Percentiles rank a stretch among this genome's conserved stretches.
Conservation (phyloP, 2,888 invertebrate species). For the Agrotis puta region DNA sequence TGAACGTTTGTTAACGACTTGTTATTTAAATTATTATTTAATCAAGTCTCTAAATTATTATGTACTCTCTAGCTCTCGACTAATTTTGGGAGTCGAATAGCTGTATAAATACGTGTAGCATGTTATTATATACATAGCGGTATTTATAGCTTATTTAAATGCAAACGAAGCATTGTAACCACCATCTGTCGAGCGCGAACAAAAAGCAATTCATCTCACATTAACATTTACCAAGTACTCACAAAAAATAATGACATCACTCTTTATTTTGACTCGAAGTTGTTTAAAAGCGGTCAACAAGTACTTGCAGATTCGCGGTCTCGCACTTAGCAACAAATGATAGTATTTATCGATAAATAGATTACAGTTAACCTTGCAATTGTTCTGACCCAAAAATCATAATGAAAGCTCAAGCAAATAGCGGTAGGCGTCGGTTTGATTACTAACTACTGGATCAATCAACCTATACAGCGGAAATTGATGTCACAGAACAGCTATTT, state of each 20-base stretch:
- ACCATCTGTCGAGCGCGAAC: slow-evolving; percentile 82
- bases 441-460: slow-evolving; percentile 68
- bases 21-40: no score
- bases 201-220: slow-evolving; percentile 85
- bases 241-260: slow-evolving; percentile 88
- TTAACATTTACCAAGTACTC: slow-evolving; percentile 78
- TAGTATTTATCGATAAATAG: slow-evolving; percentile 75
- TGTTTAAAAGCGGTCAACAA: slow-evolving; percentile 70
- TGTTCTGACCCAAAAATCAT: slow-evolving; percentile 77
- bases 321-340: slow-evolving; percentile 74
- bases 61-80: neutral
- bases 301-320: slow-evolving; percentile 45
- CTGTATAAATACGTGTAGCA: slow-evolving; percentile 42
- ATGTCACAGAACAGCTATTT: slow-evolving; percentile 75
- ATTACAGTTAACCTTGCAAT: slow-evolving; percentile 83
- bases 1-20: no score
- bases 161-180: slow-evolving; percentile 79
- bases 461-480: slow-evolving; percentile 71
- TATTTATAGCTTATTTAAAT: slow-evolving; percentile 72
- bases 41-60: no score
- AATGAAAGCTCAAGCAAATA: slow-evolving; percentile 55
- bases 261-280: slow-evolving; percentile 74
- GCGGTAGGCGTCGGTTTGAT: slow-evolving; percentile 66
- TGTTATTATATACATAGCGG: slow-evolving; percentile 63
- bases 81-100: slow-evolving; percentile 1